Conservation (phyloP, 2,888 invertebrate species). For the Meliscaeva auricollis region DNA sequence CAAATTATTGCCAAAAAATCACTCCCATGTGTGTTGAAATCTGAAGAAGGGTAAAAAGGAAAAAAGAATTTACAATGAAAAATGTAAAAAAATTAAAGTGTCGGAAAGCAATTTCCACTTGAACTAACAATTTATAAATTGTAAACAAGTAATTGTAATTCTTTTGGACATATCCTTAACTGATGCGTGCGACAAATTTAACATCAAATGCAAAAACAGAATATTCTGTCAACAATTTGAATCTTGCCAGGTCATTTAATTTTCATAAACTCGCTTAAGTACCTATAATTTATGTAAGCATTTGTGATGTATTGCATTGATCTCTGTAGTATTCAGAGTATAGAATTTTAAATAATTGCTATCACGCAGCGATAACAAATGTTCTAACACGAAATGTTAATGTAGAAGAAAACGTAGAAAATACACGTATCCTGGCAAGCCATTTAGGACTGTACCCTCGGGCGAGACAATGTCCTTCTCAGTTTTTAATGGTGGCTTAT, state of each 20-base stretch:
- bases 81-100: conserved; percentile 39
- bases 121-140: conserved; percentile 62
- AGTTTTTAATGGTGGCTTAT: conserved; percentile 17
- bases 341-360: conserved; percentile 64
- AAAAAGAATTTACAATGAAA: not conserved
- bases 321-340: conserved; percentile 26
- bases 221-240: conserved; percentile 76
- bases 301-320: not conserved
- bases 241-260: conserved; percentile 78
- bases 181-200: conserved; percentile 7
- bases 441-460: conserved; percentile 44
- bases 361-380: conserved; percentile 60
- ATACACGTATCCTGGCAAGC: too few relatives aligned
- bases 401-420: too few relatives aligned
- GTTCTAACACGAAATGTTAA: conserved; percentile 26
- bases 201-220: conserved; percentile 15
- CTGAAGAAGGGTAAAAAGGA: not conserved
- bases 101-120: conserved; percentile 66
- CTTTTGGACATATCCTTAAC: conserved; percentile 35
- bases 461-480: conserved; percentile 27
- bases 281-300: not conserved
- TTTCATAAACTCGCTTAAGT: conserved; percentile 68
- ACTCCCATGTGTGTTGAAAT: too few relatives aligned
- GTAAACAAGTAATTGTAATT: conserved; percentile 7
- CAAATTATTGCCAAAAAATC: conserved; percentile 46